Evolutionary conservation across 2,888 invertebrate species (phyloP), one percentile per base, ranked within the genome.

Genomic region (Tenthredo notha): DNA sequence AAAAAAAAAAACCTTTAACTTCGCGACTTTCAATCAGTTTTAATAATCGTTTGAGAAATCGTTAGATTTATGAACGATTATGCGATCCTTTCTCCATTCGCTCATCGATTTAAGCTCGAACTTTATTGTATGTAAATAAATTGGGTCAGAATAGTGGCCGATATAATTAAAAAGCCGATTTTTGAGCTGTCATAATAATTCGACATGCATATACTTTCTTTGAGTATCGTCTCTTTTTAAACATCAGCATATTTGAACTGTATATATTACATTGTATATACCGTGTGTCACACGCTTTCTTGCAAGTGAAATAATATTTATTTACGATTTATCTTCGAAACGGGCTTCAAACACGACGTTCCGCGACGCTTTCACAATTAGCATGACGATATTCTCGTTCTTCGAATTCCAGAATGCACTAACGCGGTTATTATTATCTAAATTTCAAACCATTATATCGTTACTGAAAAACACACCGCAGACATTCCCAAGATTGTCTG

Each of bases 291-390:
- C 25, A 18, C 33, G 33, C 25, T 67, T 21, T n/a, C n/a, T 43
- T n/a, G 72, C 37, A 12, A 43, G 21, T 43, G 9, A 43, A 74
- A 74, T 43, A 43, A 43, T 74, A 43, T 43, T 74, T 74, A 43
- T 40, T 74, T 12, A 37, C n/a, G 33, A 40, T 18, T 72, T n/a
- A 72, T 47, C 25, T 75, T 75, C 54, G 33, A 33, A 33, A 77
- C 77, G n/a, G 7, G 29, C 54, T 77, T 77, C 21, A 18, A 77
- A 43, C 29, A 6, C 40, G 43, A 77, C 47, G 47, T 29, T 29
- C n/a, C 33, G 29, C 54, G 15, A 77, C 77, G 77, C 77, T 77
- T 77, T 77, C 77, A 77, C 77, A 77, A 40, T 43, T 40, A 77
- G 18, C 75, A 77, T 29, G 25, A 77, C 29, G 25, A 12, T 67